A percentile compares a stretch with the other conserved stretches of the same genome.
Evolutionary conservation across 2,888 invertebrate genomes (phyloP).

Genomic region (Nymphalis urticae): DNA sequence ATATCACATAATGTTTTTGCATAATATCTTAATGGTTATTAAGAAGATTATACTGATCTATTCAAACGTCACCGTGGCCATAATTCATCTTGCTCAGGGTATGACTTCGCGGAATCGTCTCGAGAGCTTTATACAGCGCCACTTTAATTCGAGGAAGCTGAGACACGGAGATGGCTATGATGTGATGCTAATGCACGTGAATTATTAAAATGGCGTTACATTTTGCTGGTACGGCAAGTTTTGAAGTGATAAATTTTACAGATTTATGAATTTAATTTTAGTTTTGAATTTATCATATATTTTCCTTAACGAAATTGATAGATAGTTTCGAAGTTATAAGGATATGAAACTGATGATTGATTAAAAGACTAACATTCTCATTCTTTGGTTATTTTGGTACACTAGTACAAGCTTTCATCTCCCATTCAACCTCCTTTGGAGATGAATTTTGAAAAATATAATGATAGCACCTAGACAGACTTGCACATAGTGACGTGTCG

Average conservation of each 20-base stretch:
- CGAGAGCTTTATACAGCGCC: slow-evolving; percentile 43
- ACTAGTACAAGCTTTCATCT: too few species aligned
- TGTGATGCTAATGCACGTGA: slow-evolving; percentile 25
- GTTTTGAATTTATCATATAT: background rate
- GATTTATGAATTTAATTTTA: slow-evolving; percentile 8
- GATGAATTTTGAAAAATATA: too few species aligned
- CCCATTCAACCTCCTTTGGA: too few species aligned
- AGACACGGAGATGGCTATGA: slow-evolving; percentile 15
- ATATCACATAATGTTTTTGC: background rate
- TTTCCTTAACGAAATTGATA: background rate
- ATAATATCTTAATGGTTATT: slow-evolving; percentile 23
- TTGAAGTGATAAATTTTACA: slow-evolving; percentile 7
- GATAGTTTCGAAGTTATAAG: too few species aligned
- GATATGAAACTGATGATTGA: too few species aligned
- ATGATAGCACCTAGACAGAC: too few species aligned
- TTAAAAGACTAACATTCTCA: too few species aligned
- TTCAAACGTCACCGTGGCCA: slow-evolving; percentile 29
- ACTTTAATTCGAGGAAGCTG: slow-evolving; percentile 33
- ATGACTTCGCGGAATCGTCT: slow-evolving; percentile 47
- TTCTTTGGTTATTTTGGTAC: too few species aligned
- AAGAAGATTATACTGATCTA: slow-evolving; percentile 25
- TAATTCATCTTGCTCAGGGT: slow-evolving; percentile 50
- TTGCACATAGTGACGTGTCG: too few species aligned
- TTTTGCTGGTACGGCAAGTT: background rate
- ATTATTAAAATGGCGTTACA: slow-evolving; percentile 24